Evolutionary conservation across 2,888 invertebrate species (phyloP).

Genomic region (Tubulanus polymorphus): DNA sequence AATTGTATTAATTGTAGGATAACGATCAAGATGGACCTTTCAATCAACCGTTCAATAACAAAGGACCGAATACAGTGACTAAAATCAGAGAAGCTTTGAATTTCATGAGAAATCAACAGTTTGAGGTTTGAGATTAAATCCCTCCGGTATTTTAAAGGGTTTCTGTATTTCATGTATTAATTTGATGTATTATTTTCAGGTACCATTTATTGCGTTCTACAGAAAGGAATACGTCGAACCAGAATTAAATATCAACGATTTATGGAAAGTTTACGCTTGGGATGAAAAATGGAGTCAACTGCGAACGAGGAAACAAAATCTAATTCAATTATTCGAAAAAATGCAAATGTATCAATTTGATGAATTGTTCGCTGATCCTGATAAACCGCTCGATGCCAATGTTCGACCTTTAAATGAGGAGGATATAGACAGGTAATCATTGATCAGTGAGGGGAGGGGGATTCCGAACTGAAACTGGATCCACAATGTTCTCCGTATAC

Average conservation of each 20-base stretch:
- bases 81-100: conserved; percentile 92
- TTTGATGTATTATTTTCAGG: conserved; percentile 51
- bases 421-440: conserved; percentile 59
- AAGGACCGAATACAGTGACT: conserved; percentile 35
- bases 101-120: conserved; percentile 90
- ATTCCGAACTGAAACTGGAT: too few species aligned
- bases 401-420: conserved; percentile 78
- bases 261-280: conserved; percentile 96
- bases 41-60: conserved; percentile 23
- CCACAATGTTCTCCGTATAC: too few species aligned
- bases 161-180: too few species aligned
- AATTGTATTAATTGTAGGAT: too few species aligned
- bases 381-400: conserved; percentile 78
- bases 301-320: conserved; percentile 75
- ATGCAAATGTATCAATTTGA: conserved; percentile 89
- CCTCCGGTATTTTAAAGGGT: background rate
- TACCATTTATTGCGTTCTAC: conserved; percentile 98
- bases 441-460: too few species aligned
- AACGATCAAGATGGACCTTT: too few species aligned
- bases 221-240: conserved; percentile 96
- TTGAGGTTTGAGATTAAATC: conserved; percentile 62
- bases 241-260: conserved; percentile 86
- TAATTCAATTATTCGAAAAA: conserved; percentile 77
- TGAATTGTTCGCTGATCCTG: conserved; percentile 73
- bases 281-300: conserved; percentile 84